Evolutionary conservation across 64 coral and sea anemone genomes (phyloP).

Genomic region (Stichodactyla mertensii): DNA sequence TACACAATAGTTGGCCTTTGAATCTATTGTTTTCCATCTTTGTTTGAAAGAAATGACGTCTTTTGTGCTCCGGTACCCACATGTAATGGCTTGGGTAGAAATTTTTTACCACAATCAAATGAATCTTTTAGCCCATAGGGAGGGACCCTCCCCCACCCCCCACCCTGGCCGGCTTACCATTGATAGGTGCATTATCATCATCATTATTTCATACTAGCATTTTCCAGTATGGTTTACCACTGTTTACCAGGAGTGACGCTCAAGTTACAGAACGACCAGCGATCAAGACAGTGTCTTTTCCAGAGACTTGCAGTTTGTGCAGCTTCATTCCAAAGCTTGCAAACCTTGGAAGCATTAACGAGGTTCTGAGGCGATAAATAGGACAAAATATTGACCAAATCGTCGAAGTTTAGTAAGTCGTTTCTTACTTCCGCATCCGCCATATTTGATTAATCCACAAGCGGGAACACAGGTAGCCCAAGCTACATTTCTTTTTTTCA

Average conservation of each 20-base stretch:
- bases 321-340: constrained; percentile 70
- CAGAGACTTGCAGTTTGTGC: constrained; percentile 60
- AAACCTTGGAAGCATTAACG: constrained; percentile 65
- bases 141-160: no score
- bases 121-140: no score
- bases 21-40: no score
- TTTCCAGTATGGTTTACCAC: constrained; percentile 12
- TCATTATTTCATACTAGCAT: no score
- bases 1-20: no score
- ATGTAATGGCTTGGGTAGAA: no score
- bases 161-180: no score
- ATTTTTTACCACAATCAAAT: no score
- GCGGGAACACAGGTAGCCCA: not conserved
- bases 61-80: no score
- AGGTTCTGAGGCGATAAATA: constrained; percentile 58
- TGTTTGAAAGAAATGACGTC: no score
- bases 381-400: constrained; percentile 68
- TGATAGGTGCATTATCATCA: no score
- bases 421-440: constrained; percentile 18
- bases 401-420: constrained; percentile 42
- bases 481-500: not conserved
- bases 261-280: constrained; percentile 81
- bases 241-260: constrained; percentile 58
- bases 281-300: constrained; percentile 77
- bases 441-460: constrained; percentile 4